Evolutionary conservation across 2,113 vertebrate species (phyloP), one percentile per base, ranked within the genome.

Genomic region (Nicator chloris): DNA sequence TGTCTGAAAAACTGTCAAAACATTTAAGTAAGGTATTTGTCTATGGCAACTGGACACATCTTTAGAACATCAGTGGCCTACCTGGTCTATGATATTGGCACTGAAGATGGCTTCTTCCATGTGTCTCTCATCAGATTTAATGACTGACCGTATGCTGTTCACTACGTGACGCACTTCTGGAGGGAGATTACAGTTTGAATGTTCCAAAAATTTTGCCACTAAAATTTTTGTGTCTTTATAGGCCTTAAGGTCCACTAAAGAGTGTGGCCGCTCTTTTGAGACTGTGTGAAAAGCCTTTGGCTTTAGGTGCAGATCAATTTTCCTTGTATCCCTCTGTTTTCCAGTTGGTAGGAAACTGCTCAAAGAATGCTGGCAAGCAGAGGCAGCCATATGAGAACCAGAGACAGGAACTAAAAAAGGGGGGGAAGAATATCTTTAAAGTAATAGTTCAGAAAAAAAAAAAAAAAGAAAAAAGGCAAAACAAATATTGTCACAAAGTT

Each of bases 131-230:
- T 99, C 99, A 1, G 98, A 98, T 82, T 99, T 98, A 95, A 99
- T 99, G 30, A 98, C 98, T 8, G 98, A 98, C 82, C 97, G 98
- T 95, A 99, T 98, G 97, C 98, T 98, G 97, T 99, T 99, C 93
- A 99, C 98, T 70, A 99, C 98, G 1, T 99, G 99, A 95, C 98
- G 98, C 69, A 99, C 99, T 96, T 99, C 99, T 5, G 98, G 97
- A 88, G 99, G 98, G 71, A 99, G 98, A 95, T 98, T 98, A 94
- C 99, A 98, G 97, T 98, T 98, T 1, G 99, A 98, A 83, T 99
- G 99, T 97, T 99, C 99, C 98, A 99, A 97, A 95, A 99, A 99
- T 75, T 99, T 99, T 51, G 99, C 99, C 98, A 99, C 99, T 97
- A 99, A 94, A 69, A 99, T 98, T 97, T 99, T 99, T 82, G 99